These are phyloP conservation scores for Antennarius striatus DNA, from an alignment of 2,113 vertebrate species.

Conservation along the genomic window DNA sequence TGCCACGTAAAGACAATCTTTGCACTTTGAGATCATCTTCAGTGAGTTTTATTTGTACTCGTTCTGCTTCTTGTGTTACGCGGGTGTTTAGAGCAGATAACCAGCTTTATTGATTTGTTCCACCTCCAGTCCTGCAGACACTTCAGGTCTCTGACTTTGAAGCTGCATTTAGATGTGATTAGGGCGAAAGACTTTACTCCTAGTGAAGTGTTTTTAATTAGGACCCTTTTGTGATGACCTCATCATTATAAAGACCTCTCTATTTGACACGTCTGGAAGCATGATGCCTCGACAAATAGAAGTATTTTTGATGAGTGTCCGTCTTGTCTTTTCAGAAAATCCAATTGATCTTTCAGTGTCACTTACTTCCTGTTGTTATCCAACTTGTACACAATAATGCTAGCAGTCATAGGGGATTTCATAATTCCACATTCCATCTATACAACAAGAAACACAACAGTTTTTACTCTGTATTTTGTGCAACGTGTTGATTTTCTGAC, in stretches of 20 bases:
- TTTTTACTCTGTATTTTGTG: neutral
- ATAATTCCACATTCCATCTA: too few relatives aligned
- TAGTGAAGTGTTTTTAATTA: neutral
- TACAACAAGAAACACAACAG: neutral
- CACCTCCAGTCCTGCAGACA: conserved; percentile 27
- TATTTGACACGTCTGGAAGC: too few relatives aligned
- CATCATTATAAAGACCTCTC: neutral
- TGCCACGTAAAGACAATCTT: too few relatives aligned
- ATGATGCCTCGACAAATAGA: too few relatives aligned
- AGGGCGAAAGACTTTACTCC: conserved; percentile 8
- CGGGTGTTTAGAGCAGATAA: conserved; percentile 39
- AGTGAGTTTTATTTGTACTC: neutral
- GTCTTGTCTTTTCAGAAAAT: too few relatives aligned
- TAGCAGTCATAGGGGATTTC: too few relatives aligned
- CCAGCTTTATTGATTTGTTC: conserved; percentile 24
- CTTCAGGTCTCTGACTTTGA: conserved; percentile 27
- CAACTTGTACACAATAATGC: too few relatives aligned
- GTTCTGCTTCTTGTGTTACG: neutral
- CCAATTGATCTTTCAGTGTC: too few relatives aligned
- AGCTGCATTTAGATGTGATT: conserved; percentile 7
- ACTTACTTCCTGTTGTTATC: too few relatives aligned
- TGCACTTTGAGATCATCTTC: neutral
- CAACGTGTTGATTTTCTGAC: conserved; percentile 22
- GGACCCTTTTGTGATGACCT: conserved; percentile 1
- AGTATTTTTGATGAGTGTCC: too few relatives aligned